phyloP scores from a whole-genome alignment of 2,888 invertebrate genomes.

The Lycophotia porphyrea region DNA sequence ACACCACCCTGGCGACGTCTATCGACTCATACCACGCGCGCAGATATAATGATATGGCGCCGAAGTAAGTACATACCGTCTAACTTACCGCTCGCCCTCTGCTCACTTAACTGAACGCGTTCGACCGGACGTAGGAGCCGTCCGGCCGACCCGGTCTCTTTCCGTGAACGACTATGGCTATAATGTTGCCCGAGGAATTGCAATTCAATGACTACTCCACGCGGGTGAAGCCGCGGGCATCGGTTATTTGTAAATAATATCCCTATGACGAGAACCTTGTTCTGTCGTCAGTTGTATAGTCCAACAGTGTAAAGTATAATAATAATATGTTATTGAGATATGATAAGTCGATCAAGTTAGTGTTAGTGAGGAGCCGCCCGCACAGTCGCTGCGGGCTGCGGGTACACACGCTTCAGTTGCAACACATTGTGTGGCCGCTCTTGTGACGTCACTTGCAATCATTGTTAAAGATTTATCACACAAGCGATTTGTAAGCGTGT shows the following conservation, averaged over 20 bases:
- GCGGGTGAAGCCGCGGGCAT: too few species aligned
- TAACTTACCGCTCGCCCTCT: neutral
- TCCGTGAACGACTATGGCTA: neutral
- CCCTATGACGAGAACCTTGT: neutral
- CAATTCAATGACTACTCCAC: too few species aligned
- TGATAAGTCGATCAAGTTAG: slow-evolving; percentile 50
- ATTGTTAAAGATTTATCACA: neutral
- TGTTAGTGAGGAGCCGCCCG: slow-evolving; percentile 39
- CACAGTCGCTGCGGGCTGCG: slow-evolving; percentile 17
- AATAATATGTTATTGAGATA: slow-evolving; percentile 33
- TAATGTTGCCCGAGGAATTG: neutral
- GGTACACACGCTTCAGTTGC: neutral
- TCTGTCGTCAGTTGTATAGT: neutral
- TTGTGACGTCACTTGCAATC: neutral
- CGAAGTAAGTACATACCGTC: slow-evolving; percentile 92
- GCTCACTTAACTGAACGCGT: neutral
- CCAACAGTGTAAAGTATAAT: neutral
- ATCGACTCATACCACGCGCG: slow-evolving; percentile 92
- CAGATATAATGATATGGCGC: slow-evolving; percentile 95
- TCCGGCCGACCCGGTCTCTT: neutral
- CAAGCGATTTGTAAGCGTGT: neutral
- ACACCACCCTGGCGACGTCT: slow-evolving; percentile 85
- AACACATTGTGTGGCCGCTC: slow-evolving; percentile 12
- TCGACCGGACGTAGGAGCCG: too few species aligned
- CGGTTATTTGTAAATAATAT: neutral